Conservation (phyloP, 1,140 invertebrate genomes). For the Pollicipes pollicipes region DNA sequence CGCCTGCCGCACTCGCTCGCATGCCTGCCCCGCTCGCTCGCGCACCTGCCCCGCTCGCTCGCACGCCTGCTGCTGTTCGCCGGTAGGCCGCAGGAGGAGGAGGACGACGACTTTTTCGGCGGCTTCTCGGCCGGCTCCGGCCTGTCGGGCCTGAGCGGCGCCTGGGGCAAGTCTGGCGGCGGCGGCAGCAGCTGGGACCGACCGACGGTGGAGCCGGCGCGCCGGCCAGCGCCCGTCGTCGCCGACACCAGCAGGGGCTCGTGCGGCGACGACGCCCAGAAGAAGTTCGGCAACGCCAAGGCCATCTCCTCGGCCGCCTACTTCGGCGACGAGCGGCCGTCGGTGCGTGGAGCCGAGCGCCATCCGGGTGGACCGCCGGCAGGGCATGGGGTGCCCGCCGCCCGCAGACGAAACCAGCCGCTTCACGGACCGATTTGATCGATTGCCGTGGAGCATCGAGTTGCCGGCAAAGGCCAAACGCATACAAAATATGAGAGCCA, state of each 20-base stretch:
- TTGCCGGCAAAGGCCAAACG: no score
- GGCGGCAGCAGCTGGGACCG: neutral
- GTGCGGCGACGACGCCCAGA: conserved; percentile 49
- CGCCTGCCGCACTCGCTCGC: no score
- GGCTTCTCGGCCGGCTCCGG: neutral
- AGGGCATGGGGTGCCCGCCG: conserved; percentile 33
- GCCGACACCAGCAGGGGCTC: neutral
- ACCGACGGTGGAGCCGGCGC: no score
- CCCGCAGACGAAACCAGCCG: no score
- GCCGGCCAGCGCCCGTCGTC: no score
- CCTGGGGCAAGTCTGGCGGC: no score
- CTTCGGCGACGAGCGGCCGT: conserved; percentile 48
- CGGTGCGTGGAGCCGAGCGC: conserved; percentile 1
- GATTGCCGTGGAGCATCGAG: no score
- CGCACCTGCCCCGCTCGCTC: no score
- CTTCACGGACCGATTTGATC: no score
- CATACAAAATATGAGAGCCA: no score
- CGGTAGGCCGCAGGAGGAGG: neutral
- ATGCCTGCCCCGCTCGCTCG: no score
- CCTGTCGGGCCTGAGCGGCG: neutral
- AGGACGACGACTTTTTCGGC: neutral
- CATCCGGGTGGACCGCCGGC: neutral
- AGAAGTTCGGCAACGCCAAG: conserved; percentile 91
- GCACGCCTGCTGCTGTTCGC: no score
- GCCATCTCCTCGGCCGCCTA: conserved; percentile 94